phyloP scores from a whole-genome alignment of 2,888 invertebrate genomes.

The Cephus nigrinus region DNA sequence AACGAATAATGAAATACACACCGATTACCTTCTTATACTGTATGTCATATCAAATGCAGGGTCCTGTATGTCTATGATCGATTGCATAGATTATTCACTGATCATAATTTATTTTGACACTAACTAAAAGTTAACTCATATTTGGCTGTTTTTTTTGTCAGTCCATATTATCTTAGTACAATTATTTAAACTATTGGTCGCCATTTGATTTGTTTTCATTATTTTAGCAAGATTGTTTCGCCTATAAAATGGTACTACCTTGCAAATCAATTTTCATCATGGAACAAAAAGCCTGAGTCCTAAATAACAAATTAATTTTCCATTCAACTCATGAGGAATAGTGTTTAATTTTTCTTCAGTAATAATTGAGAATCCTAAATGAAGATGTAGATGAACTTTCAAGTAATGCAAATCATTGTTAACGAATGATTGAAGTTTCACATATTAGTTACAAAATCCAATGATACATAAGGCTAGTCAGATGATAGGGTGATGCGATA shows the following conservation, averaged over 20 bases:
- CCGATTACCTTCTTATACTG: neutral
- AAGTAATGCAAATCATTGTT: neutral
- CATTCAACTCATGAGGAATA: neutral
- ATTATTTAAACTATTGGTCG: neutral
- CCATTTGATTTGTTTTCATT: neutral
- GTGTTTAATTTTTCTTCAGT: neutral
- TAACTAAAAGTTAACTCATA: neutral
- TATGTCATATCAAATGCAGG: neutral
- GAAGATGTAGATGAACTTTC: neutral
- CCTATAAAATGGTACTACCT: neutral
- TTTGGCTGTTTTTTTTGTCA: neutral
- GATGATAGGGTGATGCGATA: conserved; percentile 19
- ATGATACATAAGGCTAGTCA: conserved; percentile 59
- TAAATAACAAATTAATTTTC: neutral
- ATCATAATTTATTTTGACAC: neutral
- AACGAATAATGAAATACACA: neutral
- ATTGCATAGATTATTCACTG: neutral
- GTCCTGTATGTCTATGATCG: neutral
- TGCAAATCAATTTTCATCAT: neutral
- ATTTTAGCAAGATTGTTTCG: neutral
- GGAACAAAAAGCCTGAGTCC: neutral
- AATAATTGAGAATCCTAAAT: neutral
- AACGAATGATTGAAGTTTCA: conserved; percentile 7
- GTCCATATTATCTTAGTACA: neutral
- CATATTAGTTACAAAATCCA: conserved; percentile 34